A percentile compares a stretch with the other conserved stretches of the same genome.
These are phyloP conservation scores for Drosophila mojavensis DNA, from an alignment of 1,140 invertebrate genomes.

Conservation along the genomic window DNA sequence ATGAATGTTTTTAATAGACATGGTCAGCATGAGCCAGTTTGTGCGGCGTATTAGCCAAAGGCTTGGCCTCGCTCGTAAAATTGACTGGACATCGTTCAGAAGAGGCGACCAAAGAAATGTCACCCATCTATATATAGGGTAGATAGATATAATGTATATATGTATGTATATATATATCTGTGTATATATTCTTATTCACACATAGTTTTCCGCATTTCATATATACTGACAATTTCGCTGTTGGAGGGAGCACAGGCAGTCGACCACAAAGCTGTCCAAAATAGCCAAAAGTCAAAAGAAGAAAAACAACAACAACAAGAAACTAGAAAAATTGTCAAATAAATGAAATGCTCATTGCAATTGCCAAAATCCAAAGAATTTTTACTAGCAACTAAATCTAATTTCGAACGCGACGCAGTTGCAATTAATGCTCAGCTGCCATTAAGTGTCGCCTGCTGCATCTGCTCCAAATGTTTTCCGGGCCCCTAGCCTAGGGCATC, in stretches of 20 bases:
- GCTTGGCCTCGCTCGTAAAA: constrained; percentile 54
- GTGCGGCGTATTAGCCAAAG: constrained; percentile 45
- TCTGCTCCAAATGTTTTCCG: constrained; percentile 53
- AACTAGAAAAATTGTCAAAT: constrained; percentile 49
- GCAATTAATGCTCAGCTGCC: constrained; percentile 66
- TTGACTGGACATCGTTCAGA: constrained; percentile 74
- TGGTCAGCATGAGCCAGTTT: constrained; percentile 34
- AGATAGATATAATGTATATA: not conserved
- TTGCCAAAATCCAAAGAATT: constrained; percentile 80
- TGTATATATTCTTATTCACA: constrained; percentile 57
- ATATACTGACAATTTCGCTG: constrained; percentile 70
- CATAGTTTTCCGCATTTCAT: constrained; percentile 79
- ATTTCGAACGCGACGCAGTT: constrained; percentile 46
- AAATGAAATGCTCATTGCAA: constrained; percentile 67
- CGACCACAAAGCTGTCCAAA: constrained; percentile 55
- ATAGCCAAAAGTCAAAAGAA: constrained; percentile 49
- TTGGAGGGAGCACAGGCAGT: constrained; percentile 25
- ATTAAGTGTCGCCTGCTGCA: constrained; percentile 53
- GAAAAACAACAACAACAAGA: not conserved
- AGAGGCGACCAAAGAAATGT: constrained; percentile 59
- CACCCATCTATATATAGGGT: constrained; percentile 74
- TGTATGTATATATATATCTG: not conserved
- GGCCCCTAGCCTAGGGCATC: constrained; percentile 31
- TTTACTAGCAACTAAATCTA: constrained; percentile 54
- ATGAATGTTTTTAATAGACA: constrained; percentile 36